These are phyloP conservation scores for Cololabis saira DNA, from an alignment of 2,113 vertebrate genomes.

Conservation along the genomic window DNA sequence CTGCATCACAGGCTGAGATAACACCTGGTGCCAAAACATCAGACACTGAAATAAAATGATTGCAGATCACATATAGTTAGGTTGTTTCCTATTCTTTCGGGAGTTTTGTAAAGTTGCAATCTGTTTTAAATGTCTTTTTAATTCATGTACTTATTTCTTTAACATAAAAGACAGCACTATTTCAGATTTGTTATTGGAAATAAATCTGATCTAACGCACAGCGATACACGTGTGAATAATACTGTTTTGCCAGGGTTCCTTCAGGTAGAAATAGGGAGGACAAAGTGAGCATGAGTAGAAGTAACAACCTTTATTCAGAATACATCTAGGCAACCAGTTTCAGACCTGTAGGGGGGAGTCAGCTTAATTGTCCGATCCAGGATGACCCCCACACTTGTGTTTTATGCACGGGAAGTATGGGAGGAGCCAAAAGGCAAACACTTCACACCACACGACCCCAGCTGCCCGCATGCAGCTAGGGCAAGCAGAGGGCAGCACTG, in stretches of 20 bases:
- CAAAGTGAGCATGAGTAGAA: too few relatives aligned
- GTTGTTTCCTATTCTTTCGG: constrained; percentile 41
- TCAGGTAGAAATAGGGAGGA: too few relatives aligned
- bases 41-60: constrained; percentile 69
- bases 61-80: constrained; percentile 62
- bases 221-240: constrained; percentile 71
- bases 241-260: constrained; percentile 43
- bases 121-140: constrained; percentile 42
- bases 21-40: constrained; percentile 44
- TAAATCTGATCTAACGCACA: constrained; percentile 81
- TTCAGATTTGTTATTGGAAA: constrained; percentile 77
- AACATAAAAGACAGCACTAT: constrained; percentile 82
- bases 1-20: constrained; percentile 33
- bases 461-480: too few relatives aligned
- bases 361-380: too few relatives aligned
- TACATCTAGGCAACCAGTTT: too few relatives aligned
- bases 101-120: constrained; percentile 61
- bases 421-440: too few relatives aligned
- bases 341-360: too few relatives aligned
- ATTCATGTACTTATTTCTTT: constrained; percentile 77
- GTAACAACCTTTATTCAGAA: constrained; percentile 21
- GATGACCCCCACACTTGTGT: too few relatives aligned
- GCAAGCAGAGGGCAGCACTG: too few relatives aligned
- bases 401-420: too few relatives aligned
- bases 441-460: too few relatives aligned